phyloP scores from a whole-genome alignment of 92 coral and sea anemone genomes.

The Zoanthus sansibaricus region DNA sequence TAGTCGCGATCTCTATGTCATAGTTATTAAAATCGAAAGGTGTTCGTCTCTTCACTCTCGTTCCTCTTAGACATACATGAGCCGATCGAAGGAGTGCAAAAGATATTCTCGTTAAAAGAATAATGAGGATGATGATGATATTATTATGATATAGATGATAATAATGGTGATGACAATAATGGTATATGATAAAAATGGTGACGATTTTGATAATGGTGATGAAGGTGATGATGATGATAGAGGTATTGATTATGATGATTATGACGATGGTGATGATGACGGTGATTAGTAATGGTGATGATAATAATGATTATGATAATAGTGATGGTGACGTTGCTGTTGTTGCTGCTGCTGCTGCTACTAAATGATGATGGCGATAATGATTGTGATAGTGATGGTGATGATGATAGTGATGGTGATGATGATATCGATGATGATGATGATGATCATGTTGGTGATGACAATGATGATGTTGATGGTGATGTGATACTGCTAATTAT shows the following conservation, averaged over 20 bases:
- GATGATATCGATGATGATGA: background rate
- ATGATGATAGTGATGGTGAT: background rate
- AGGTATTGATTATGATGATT: background rate
- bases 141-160: background rate
- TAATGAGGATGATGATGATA: background rate
- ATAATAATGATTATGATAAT: background rate
- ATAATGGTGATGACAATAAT: background rate
- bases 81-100: no score
- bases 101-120: no score
- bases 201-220: background rate
- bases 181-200: background rate
- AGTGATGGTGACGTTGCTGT: background rate
- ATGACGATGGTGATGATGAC: background rate
- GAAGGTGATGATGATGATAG: background rate
- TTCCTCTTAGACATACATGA: no score
- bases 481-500: background rate
- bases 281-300: background rate
- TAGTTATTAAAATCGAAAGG: no score
- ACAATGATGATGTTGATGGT: background rate
- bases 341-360: background rate
- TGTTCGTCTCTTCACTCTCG: no score
- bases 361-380: background rate
- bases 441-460: no score
- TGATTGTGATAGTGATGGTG: background rate
- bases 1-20: no score